These are phyloP conservation scores for Medauroidea extradentata DNA, from an alignment of 1,140 invertebrate species.

Conservation along the genomic window DNA sequence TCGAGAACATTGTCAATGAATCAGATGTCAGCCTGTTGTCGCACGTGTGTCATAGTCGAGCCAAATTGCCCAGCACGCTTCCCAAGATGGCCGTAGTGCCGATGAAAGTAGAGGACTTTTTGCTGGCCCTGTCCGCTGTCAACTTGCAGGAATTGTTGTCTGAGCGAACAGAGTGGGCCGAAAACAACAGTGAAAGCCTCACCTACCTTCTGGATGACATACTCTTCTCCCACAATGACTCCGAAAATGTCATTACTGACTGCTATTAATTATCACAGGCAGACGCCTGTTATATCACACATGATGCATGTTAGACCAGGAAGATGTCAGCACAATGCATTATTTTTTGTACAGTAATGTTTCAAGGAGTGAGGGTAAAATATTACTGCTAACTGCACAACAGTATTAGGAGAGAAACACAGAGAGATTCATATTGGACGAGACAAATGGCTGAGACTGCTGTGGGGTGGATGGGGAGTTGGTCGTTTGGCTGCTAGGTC, in stretches of 20 bases:
- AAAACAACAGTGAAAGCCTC: constrained; percentile 52
- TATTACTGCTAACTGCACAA: too few species aligned
- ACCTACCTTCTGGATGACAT: constrained; percentile 62
- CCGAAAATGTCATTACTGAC: constrained; percentile 54
- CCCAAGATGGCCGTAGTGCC: constrained; percentile 28
- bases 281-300: too few species aligned
- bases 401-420: too few species aligned
- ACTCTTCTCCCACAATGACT: constrained; percentile 47
- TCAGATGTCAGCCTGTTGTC: constrained; percentile 55
- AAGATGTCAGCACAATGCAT: too few species aligned
- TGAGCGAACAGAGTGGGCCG: constrained; percentile 53
- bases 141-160: constrained; percentile 51
- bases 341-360: too few species aligned
- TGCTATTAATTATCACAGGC: constrained; percentile 55
- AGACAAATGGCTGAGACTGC: too few species aligned
- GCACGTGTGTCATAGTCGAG: constrained; percentile 48
- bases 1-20: constrained; percentile 50
- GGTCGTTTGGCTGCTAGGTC: too few species aligned
- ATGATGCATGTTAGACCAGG: too few species aligned
- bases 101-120: constrained; percentile 53
- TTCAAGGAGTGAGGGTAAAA: too few species aligned
- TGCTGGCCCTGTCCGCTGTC: constrained; percentile 46
- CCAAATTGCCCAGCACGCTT: constrained; percentile 23
- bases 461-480: too few species aligned
- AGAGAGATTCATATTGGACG: too few species aligned